Evolutionary conservation across 2,113 vertebrate genomes (phyloP).

Genomic region (Pipa parva): DNA sequence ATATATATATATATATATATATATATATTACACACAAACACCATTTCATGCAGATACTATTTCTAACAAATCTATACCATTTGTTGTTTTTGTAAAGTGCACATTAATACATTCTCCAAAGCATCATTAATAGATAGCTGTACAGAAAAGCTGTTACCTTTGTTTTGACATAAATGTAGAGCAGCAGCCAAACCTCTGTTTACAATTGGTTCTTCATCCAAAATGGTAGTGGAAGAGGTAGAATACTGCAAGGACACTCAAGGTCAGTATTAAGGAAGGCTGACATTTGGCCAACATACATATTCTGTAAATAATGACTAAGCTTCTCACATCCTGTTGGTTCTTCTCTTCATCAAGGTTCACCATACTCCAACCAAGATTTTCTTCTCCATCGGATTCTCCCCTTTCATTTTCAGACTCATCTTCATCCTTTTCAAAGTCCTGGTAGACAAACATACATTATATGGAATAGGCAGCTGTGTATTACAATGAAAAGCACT

Average conservation of each 20-base stretch:
- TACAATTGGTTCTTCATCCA: slow-evolving; percentile 88
- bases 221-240: slow-evolving; percentile 80
- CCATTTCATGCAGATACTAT: neutral
- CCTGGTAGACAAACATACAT: slow-evolving; percentile 56
- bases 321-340: slow-evolving; percentile 67
- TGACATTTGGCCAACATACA: neutral
- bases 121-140: no score
- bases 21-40: no score
- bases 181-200: slow-evolving; percentile 79
- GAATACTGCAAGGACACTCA: slow-evolving; percentile 62
- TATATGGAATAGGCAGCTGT: no score
- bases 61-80: no score
- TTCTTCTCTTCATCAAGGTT: slow-evolving; percentile 83
- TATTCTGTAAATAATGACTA: neutral
- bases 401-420: slow-evolving; percentile 68
- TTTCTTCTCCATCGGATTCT: slow-evolving; percentile 78
- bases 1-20: no score
- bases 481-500: neutral
- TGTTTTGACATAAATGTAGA: slow-evolving; percentile 81
- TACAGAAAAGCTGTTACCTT: slow-evolving; percentile 55
- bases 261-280: neutral
- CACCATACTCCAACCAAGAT: slow-evolving; percentile 84
- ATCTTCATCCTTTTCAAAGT: slow-evolving; percentile 78
- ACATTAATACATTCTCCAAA: neutral
- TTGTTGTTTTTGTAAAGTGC: neutral